These are phyloP conservation scores for Leguminivora glycinivorella DNA, from an alignment of 1,140 invertebrate genomes.

Conservation along the genomic window DNA sequence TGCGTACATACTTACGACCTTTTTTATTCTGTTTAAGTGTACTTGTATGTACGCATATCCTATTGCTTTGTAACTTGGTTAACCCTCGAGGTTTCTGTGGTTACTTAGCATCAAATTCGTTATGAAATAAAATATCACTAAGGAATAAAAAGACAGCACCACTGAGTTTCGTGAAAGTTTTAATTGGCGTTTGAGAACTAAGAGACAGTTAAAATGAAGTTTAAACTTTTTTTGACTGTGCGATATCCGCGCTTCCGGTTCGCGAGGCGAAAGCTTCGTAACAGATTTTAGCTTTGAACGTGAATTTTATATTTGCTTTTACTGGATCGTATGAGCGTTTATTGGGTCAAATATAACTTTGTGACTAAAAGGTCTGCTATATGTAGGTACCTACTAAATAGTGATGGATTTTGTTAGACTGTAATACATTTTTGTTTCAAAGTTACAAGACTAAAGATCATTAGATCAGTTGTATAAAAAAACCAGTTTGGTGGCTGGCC, in stretches of 20 bases:
- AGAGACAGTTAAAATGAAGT: conserved; percentile 4
- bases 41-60: conserved; percentile 7
- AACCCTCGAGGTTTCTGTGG: not conserved
- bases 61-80: conserved; percentile 18
- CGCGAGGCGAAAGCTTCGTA: not conserved
- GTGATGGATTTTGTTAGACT: too few species aligned
- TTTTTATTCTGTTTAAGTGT: not conserved
- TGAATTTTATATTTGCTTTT: not conserved
- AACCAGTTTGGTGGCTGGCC: too few species aligned
- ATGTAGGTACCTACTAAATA: not conserved
- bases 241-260: not conserved
- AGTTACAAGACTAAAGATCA: too few species aligned
- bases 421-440: too few species aligned
- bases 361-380: not conserved
- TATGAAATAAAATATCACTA: not conserved
- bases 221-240: conserved; percentile 4
- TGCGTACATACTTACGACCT: not conserved
- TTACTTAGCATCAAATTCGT: not conserved
- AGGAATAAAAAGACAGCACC: not conserved
- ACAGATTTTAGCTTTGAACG: not conserved
- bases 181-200: not conserved
- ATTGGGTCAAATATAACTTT: not conserved
- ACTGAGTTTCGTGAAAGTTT: not conserved
- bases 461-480: too few species aligned
- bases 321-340: not conserved